Conservation (phyloP, 37 sponge, comb jelly and placozoan genomes). For the Eunapius fragilis region DNA sequence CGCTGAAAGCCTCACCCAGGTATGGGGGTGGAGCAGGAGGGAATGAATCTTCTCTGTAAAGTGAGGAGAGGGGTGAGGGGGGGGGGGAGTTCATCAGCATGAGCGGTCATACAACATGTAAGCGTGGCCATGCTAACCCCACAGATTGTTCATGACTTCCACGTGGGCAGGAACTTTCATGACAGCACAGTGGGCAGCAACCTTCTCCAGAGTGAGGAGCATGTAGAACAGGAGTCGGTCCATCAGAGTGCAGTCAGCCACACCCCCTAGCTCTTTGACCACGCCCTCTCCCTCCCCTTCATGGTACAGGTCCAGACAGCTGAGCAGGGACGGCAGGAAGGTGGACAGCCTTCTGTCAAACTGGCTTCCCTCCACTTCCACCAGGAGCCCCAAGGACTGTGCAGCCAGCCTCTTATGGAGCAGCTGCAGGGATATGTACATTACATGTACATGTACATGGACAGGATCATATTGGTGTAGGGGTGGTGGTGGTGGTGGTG, state of each 20-base stretch:
- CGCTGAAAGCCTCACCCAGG: conserved; percentile 74
- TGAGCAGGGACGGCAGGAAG: conserved; percentile 64
- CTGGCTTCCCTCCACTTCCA: conserved; percentile 50
- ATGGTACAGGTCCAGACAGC: conserved; percentile 17
- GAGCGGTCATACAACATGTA: no score
- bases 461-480: neutral
- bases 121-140: conserved; percentile 48
- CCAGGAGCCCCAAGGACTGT: conserved; percentile 60
- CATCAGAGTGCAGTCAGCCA: neutral
- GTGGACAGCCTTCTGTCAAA: conserved; percentile 56
- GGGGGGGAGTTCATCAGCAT: neutral
- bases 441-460: no score
- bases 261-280: neutral
- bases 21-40: conserved; percentile 75
- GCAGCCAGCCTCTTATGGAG: conserved; percentile 68
- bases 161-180: neutral
- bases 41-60: conserved; percentile 24
- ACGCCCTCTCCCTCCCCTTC: conserved; percentile 1
- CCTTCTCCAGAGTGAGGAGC: conserved; percentile 58
- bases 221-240: conserved; percentile 69
- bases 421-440: conserved; percentile 41
- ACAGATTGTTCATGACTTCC: conserved; percentile 38
- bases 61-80: neutral
- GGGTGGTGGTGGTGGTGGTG: neutral
- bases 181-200: conserved; percentile 29